Evolutionary conservation across 1,140 invertebrate species (phyloP).

Genomic region (Danaus plexippus): DNA sequence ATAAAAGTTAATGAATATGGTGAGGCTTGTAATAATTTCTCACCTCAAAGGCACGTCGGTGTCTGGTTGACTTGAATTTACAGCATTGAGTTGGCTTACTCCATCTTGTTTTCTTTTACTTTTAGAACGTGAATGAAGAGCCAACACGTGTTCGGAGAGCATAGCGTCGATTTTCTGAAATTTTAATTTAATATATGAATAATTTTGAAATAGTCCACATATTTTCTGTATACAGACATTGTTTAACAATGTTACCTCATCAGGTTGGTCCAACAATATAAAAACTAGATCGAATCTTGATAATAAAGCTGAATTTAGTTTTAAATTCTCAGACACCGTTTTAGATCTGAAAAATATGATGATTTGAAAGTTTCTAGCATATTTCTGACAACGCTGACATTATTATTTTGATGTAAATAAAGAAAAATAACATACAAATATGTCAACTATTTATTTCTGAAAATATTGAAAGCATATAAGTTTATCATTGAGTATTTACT

Average conservation of each 20-base stretch:
- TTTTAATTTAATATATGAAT: neutral
- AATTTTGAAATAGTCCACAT: too few relatives aligned
- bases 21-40: neutral
- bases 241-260: constrained; percentile 66
- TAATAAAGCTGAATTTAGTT: constrained; percentile 86
- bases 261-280: constrained; percentile 89
- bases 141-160: constrained; percentile 87
- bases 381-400: too few relatives aligned
- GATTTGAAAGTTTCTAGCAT: neutral
- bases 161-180: constrained; percentile 78
- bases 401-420: too few relatives aligned
- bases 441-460: too few relatives aligned
- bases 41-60: constrained; percentile 43
- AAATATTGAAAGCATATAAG: too few relatives aligned
- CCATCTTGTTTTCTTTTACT: constrained; percentile 25
- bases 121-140: constrained; percentile 75
- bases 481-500: too few relatives aligned
- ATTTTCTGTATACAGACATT: neutral
- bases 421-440: too few relatives aligned
- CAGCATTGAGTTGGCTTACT: constrained; percentile 24
- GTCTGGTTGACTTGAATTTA: constrained; percentile 38
- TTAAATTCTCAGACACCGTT: constrained; percentile 92
- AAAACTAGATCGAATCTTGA: constrained; percentile 96
- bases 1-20: neutral
- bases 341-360: constrained; percentile 74